Percentiles rank a stretch among this genome's conserved stretches.
Conservation (phyloP, 2,888 invertebrate genomes). For the Tenthredo distinguenda region DNA sequence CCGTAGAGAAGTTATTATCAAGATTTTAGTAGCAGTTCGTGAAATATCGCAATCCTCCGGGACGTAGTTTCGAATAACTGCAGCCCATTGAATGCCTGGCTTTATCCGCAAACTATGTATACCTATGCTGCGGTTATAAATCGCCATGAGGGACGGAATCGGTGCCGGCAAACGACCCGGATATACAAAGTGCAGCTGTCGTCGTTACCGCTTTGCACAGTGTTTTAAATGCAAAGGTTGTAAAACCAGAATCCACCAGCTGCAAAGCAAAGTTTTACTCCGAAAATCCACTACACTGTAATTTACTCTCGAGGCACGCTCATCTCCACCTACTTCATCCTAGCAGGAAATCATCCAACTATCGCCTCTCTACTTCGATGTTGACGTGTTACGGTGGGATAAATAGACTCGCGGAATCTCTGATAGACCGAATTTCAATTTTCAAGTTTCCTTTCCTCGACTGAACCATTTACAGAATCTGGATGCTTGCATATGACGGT, state of each 20-base stretch:
- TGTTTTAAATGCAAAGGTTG: slow-evolving; percentile 28
- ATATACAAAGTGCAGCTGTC: slow-evolving; percentile 44
- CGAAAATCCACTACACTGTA: not conserved
- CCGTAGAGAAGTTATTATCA: not conserved
- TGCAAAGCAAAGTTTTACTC: not conserved
- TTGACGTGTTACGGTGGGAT: not conserved
- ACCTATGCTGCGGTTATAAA: slow-evolving; percentile 21
- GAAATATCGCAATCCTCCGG: not conserved
- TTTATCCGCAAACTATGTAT: slow-evolving; percentile 11
- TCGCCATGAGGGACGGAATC: slow-evolving; percentile 20
- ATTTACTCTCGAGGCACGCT: not conserved
- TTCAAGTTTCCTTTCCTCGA: not conserved
- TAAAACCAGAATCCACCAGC: slow-evolving; percentile 16
- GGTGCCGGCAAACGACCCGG: slow-evolving; percentile 37
- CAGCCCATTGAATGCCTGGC: slow-evolving; percentile 13
- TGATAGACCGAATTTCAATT: not conserved
- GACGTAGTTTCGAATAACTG: slow-evolving; percentile 9
- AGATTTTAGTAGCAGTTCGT: slow-evolving; percentile 27
- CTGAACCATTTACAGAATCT: not conserved
- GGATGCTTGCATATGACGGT: not conserved
- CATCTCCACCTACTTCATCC: not conserved
- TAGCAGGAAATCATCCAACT: not conserved
- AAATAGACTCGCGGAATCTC: not conserved
- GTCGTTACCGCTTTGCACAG: slow-evolving; percentile 19
- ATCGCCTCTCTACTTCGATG: not conserved